Percentiles rank a stretch among this genome's conserved stretches.
Evolutionary conservation across 2,888 invertebrate genomes (phyloP).

Genomic region (Alitta virens): DNA sequence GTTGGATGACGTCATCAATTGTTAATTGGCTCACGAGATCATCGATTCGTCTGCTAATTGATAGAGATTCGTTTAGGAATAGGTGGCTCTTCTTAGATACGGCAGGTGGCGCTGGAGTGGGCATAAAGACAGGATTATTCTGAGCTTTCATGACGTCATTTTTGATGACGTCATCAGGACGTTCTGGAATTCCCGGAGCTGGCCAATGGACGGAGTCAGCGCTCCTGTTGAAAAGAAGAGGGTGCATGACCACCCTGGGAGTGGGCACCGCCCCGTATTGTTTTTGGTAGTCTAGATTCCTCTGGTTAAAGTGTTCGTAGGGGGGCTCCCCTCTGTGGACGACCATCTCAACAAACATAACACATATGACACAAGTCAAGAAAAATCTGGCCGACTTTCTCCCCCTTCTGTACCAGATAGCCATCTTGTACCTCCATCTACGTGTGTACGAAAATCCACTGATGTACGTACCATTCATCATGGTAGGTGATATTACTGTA

Average conservation of each 20-base stretch:
- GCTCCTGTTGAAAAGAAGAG: neutral
- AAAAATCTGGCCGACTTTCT: neutral
- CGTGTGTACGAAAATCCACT: neutral
- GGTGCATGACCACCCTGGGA: neutral
- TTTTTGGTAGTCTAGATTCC: neutral
- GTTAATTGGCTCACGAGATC: slow-evolving; percentile 43
- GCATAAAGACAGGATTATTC: too few relatives aligned
- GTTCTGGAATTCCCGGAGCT: neutral
- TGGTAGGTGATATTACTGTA: too few relatives aligned
- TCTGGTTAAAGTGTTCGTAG: neutral
- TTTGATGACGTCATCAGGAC: neutral
- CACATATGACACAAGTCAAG: neutral
- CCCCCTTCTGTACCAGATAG: neutral
- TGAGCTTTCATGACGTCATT: neutral
- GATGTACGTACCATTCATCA: too few relatives aligned
- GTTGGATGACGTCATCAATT: slow-evolving; percentile 37
- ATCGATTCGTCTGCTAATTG: slow-evolving; percentile 43
- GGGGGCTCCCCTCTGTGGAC: neutral
- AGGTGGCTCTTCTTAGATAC: slow-evolving; percentile 28
- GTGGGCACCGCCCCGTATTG: neutral
- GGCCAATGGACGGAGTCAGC: neutral
- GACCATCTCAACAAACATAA: neutral
- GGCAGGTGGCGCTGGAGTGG: neutral
- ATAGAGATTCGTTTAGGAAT: slow-evolving; percentile 40
- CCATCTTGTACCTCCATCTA: neutral